Evolutionary conservation across 2,888 invertebrate species (phyloP), one percentile per base, ranked within the genome.

Genomic region (Drosophila koepferae): DNA sequence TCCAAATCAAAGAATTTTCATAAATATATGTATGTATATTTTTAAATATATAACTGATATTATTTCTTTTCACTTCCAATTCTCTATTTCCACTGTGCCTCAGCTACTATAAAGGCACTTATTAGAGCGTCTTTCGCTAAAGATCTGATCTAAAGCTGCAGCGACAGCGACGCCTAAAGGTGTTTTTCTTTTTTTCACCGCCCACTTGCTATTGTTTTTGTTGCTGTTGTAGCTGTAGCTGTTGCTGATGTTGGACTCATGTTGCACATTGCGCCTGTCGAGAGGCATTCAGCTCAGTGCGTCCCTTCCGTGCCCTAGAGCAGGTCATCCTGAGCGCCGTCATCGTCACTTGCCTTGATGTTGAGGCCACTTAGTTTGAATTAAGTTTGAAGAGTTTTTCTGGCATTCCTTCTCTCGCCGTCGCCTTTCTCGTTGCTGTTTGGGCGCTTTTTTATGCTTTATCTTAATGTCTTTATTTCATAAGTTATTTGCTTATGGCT

Each of bases 201-300:
- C 59, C 72, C 77, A 69, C 77, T 61, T 64, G 31, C 36, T 38
- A 58, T 48, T 43, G 63, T 31, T 59, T 34, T 46, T 31, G 63
- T 23, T 55, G 46, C 34, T n/a, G 48, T 4, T 28, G 44, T 46
- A 12, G 44, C 49, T 60, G 61, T 3, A 31, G 72, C 14, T 56
- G 55, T 44, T 54, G 68, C 34, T 65, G 68, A 28, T 51, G 55
- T 43, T 65, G 61, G 71, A 72, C 78, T 83, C 65, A 65, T 87
- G 87, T 87, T 85, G 84, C 90, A 87, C 76, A 74, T 84, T 78
- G 88, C 86, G 84, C 82, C 90, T 74, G 82, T 86, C 86, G 77
- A 90, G 85, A 69, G 82, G 63, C 82, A 90, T 82, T 85, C 89
- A 88, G 80, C 84, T 81, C 58, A 54, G 44, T 44, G 65, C 61